Evolutionary conservation across 2,888 invertebrate genomes (phyloP).

Genomic region (Tinea semifulvella): DNA sequence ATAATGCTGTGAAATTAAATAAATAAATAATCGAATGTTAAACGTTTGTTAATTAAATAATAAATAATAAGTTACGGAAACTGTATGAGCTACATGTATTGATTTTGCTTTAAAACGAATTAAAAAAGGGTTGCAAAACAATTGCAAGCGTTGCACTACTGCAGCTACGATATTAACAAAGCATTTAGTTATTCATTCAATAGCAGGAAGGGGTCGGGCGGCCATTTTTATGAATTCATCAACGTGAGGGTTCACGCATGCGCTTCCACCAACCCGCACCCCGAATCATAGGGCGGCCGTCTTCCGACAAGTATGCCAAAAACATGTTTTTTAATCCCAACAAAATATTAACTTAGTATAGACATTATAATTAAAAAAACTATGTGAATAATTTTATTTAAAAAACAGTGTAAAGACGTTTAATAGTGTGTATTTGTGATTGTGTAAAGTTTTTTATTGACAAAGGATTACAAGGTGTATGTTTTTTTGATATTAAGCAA

Average conservation of each 20-base stretch:
- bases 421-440: not conserved
- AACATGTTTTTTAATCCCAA: conserved; percentile 62
- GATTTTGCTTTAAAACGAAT: no score
- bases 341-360: conserved; percentile 59
- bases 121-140: no score
- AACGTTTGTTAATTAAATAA: no score
- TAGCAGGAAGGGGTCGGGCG: conserved; percentile 57
- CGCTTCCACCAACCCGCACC: conserved; percentile 52
- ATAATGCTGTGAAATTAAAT: no score
- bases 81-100: no score
- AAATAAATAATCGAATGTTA: no score
- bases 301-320: conserved; percentile 56
- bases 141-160: not conserved
- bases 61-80: no score
- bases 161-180: conserved; percentile 27
- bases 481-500: not conserved
- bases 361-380: not conserved
- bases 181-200: conserved; percentile 66
- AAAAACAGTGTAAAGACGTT: not conserved
- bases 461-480: conserved; percentile 1
- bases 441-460: not conserved
- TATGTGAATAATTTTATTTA: not conserved
- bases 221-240: conserved; percentile 57
- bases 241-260: conserved; percentile 56
- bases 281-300: conserved; percentile 43